Evolutionary conservation across 1,140 invertebrate species (phyloP).

Genomic region (Gryon sp.): DNA sequence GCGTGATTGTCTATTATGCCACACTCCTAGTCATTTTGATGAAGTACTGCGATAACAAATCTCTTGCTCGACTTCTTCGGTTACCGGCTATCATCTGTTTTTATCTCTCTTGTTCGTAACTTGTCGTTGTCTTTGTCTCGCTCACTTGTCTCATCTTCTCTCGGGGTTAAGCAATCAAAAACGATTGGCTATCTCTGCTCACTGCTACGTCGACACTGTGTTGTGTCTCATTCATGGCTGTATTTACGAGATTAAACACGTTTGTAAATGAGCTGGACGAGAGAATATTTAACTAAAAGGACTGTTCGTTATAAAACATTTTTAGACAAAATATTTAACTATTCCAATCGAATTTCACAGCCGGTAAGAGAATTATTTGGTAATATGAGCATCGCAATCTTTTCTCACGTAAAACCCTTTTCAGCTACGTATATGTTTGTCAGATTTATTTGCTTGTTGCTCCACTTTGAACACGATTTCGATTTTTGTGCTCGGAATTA

Average conservation of each 20-base stretch:
- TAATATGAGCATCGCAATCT: conserved; percentile 7
- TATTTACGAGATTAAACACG: conserved; percentile 56
- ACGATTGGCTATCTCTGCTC: conserved; percentile 49
- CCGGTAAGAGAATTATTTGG: conserved; percentile 24
- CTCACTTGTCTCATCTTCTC: conserved; percentile 17
- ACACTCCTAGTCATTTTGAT: conserved; percentile 48
- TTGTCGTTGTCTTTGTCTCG: not conserved
- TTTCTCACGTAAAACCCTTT: conserved; percentile 6
- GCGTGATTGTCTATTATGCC: conserved; percentile 23
- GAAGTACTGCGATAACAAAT: conserved; percentile 42
- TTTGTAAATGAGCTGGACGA: conserved; percentile 41
- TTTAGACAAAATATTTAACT: conserved; percentile 13
- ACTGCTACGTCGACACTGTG: conserved; percentile 34
- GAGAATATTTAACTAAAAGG: conserved; percentile 17
- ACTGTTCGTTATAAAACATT: not conserved
- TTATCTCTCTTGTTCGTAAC: conserved; percentile 2
- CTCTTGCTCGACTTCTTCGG: conserved; percentile 52
- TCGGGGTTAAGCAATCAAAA: conserved; percentile 50
- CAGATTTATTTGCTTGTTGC: conserved; percentile 7
- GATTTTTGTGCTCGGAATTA: not conserved
- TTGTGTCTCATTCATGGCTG: conserved; percentile 40
- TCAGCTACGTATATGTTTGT: not conserved
- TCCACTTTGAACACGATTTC: conserved; percentile 20
- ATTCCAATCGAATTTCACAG: conserved; percentile 6
- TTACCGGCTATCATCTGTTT: conserved; percentile 34